Base-by-base conservation (phyloP, 1,140 invertebrate species). In the Nixonia krombeini region DNA sequence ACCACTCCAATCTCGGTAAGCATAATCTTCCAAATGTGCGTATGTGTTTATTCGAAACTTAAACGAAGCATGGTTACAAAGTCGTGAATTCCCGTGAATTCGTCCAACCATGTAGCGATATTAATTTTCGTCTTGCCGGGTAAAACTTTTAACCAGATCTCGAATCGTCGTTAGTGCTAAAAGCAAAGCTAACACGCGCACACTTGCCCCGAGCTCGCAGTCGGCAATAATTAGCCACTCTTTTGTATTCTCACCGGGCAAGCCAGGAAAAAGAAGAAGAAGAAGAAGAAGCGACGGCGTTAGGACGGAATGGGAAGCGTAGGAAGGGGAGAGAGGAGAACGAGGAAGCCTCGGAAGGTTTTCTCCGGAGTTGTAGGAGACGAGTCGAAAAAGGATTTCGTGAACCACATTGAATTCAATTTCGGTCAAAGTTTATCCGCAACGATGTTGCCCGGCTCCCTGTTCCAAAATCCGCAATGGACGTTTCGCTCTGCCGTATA, bases 171-270 rank as follows among this genome's bases (percentile, higher is more conserved):
- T 68, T 68, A 66, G 9, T 52, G 52, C 53, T 63, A 44, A 66
- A 62, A 62, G 68, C 68, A 62, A 65, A 64, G 56, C 67, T 58
- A 62, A 62, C 58, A 57, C 40, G 16, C 31, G 35, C 38, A 33
- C 55, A 57, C 62, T 52, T 58, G 41, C n/a, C 33, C 37, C 21
- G 35, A 31, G 33, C 28, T 42, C n/a, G 25, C 37, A 69, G 42
- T 53, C 44, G 38, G 38, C 47, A 62, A 53, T 62, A 69, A 69
- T 63, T 69, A 69, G 44, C 47, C 26, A 25, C 10, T 13, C 13
- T 23, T 51, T 62, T 62, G 53, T 68, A 16, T 53, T 68, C 38
- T 62, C 49, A 16, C 35, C 23, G 15, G 42, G n/a, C n/a, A n/a
- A n/a, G n/a, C n/a, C n/a, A n/a, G n/a, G n/a, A n/a, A n/a, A n/a